Evolutionary conservation across 1,140 invertebrate species (phyloP).

Genomic region (Zaprionus vittiger): DNA sequence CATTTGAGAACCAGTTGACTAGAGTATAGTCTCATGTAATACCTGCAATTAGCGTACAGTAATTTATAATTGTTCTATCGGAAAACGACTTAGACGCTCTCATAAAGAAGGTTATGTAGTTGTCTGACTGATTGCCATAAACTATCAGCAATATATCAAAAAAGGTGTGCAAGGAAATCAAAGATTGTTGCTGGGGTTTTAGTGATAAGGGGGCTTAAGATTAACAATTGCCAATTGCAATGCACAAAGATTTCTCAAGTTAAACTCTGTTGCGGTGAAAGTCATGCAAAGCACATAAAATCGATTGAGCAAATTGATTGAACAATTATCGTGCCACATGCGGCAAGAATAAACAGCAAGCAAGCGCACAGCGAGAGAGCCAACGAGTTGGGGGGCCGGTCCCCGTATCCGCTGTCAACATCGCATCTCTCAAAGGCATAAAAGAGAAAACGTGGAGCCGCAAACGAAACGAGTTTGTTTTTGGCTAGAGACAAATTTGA

Average conservation of each 20-base stretch:
- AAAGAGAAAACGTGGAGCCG: conserved; percentile 42
- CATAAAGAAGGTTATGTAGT: conserved; percentile 16
- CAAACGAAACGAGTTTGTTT: conserved; percentile 40
- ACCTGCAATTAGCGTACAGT: conserved; percentile 7
- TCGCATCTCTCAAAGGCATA: conserved; percentile 21
- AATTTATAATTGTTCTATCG: conserved; percentile 22
- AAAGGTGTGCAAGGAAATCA: conserved; percentile 9
- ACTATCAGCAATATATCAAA: background rate
- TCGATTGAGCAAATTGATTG: conserved; percentile 19
- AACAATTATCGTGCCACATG: conserved; percentile 38
- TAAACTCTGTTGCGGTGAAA: conserved; percentile 32
- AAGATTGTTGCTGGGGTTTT: background rate
- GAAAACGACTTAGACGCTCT: background rate
- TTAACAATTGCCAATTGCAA: conserved; percentile 10
- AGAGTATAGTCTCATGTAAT: conserved; percentile 7
- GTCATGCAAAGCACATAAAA: background rate
- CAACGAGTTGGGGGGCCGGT: conserved; percentile 22
- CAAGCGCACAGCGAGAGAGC: background rate
- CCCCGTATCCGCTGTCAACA: background rate
- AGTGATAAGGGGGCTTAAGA: conserved; percentile 29
- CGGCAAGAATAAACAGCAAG: conserved; percentile 31
- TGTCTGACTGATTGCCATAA: conserved; percentile 8
- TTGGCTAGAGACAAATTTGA: conserved; percentile 30
- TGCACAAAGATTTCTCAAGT: background rate
- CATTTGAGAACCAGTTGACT: background rate